Percentiles rank a stretch among this genome's conserved stretches.
phyloP scores from a whole-genome alignment of 2,113 vertebrate genomes.

The Dromas ardeola region DNA sequence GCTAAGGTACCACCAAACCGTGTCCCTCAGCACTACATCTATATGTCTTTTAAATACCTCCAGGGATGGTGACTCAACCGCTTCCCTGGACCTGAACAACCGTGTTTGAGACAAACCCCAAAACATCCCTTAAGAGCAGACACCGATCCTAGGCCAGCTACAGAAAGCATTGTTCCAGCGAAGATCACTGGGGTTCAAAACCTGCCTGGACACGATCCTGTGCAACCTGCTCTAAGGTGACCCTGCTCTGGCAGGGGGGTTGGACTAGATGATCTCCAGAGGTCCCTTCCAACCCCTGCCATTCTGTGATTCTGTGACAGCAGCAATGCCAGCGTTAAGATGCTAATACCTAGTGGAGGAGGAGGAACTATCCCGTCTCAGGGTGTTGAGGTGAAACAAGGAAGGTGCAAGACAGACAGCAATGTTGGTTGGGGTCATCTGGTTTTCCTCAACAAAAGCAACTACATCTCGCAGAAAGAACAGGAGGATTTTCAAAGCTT shows the following conservation, averaged over 20 bases:
- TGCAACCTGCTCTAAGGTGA: too few relatives aligned
- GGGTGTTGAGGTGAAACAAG: conserved; percentile 86
- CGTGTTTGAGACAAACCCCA: background rate
- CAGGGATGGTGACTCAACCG: background rate
- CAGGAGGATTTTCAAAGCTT: conserved; percentile 84
- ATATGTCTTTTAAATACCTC: background rate
- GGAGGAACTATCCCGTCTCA: conserved; percentile 75
- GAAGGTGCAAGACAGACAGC: conserved; percentile 89
- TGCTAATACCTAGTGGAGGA: conserved; percentile 70
- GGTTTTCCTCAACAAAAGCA: conserved; percentile 83
- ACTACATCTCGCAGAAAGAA: conserved; percentile 86
- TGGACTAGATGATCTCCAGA: too few relatives aligned
- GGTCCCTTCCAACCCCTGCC: too few relatives aligned
- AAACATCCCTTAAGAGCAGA: background rate
- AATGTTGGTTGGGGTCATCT: conserved; percentile 90
- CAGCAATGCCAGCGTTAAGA: background rate
- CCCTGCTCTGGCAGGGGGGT: too few relatives aligned
- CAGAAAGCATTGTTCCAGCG: background rate
- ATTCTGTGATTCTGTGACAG: background rate
- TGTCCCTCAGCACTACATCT: background rate
- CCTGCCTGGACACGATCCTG: too few relatives aligned
- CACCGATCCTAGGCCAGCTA: background rate
- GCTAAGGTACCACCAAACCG: background rate
- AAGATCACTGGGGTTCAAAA: background rate
- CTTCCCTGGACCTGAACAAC: background rate